Conservation (phyloP, 2,797 vertebrate species). For the Urosaurus nigricauda region DNA sequence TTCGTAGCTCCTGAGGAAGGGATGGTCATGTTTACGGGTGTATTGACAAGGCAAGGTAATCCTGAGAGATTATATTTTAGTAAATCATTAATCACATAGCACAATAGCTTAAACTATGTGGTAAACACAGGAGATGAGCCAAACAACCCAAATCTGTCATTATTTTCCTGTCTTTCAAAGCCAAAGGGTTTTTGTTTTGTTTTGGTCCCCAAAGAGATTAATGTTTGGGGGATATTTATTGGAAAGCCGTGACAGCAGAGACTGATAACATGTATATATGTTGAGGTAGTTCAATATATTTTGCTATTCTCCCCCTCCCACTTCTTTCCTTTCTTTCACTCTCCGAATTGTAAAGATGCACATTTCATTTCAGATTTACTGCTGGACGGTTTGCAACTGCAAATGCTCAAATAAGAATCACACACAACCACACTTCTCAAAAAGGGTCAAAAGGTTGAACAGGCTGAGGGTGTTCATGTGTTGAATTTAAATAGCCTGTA, state of each 20-base stretch:
- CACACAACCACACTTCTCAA: not conserved
- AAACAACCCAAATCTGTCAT: slow-evolving; percentile 56
- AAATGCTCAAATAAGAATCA: slow-evolving; percentile 11
- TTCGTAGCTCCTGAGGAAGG: slow-evolving; percentile 53
- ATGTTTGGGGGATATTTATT: slow-evolving; percentile 45
- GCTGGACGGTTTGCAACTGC: not conserved
- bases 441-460: not conserved
- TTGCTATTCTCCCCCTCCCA: not conserved
- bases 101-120: slow-evolving; percentile 58
- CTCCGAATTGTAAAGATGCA: not conserved
- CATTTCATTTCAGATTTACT: not conserved
- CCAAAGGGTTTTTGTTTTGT: not conserved
- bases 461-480: not conserved
- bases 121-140: slow-evolving; percentile 58
- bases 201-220: slow-evolving; percentile 42
- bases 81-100: slow-evolving; percentile 63
- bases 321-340: not conserved
- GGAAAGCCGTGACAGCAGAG: slow-evolving; percentile 21
- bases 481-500: not conserved
- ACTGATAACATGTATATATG: slow-evolving; percentile 41
- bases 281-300: slow-evolving; percentile 35
- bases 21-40: slow-evolving; percentile 57
- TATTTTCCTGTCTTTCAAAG: slow-evolving; percentile 18
- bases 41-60: slow-evolving; percentile 65
- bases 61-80: slow-evolving; percentile 62